Base-by-base conservation (phyloP, 2,888 invertebrate species). In the Cheilosia vernalis region DNA sequence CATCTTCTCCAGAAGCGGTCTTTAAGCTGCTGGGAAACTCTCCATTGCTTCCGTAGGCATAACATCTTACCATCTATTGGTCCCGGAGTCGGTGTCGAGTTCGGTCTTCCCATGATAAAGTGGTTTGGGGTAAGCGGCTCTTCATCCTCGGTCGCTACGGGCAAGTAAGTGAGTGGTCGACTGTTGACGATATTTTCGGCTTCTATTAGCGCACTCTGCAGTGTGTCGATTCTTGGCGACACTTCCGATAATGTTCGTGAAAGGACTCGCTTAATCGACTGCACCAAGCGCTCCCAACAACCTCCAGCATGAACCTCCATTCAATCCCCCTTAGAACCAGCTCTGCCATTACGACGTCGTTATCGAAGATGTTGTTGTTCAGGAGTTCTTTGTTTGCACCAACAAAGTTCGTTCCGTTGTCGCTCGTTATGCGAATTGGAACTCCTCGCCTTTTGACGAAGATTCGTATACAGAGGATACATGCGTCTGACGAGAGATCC, bases 261-360 rank as follows among this genome's bases (percentile, higher is more conserved):
- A 10, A 60, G 24, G n/a, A 24, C 60, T 15, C 37, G 19, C 42
- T 60, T 58, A 6, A 60, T 30, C 2, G 42, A 56, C 27, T 63
- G 72, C 2, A 86, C 72, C 27, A 81, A 33, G 9, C 73, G 63
- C 51, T 87, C 82, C 82, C 82, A 87, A 17, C 67, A 66, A 15
- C 79, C 86, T 9, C 82, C 85, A 1, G 70, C 74, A 6, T 56
- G 6, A 44, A 60, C 6, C 19, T 21, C 42, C 60, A 44, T 4
- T 42, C 42, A 10, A 60, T 42, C 10, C 42, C 42, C 2, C n/a
- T 60, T 5, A 15, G 13, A 40, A 15, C 15, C 21, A 21, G 21
- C 21, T 21, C 21, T 21, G 21, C 21, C 21, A 1, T 21, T 21
- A 21, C 21, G 21, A 2, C 21, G 1, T 21, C 21, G 21, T 21